Evolutionary conservation across 2,888 invertebrate species (phyloP).

Genomic region (Allygus modestus): DNA sequence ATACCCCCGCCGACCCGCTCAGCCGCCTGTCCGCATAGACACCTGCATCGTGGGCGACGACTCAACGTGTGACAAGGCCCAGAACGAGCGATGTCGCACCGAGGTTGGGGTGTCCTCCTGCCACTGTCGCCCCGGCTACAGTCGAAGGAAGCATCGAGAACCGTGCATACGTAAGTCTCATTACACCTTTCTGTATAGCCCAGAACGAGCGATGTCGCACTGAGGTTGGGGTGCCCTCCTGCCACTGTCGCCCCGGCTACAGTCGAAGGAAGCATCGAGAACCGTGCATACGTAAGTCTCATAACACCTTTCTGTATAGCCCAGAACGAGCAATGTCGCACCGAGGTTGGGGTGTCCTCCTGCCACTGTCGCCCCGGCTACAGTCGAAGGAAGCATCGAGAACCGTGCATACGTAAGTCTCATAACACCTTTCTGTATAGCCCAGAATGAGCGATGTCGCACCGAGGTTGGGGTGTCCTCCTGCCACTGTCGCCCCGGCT

Average conservation of each 20-base stretch:
- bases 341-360: conserved; percentile 91
- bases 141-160: conserved; percentile 83
- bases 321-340: conserved; percentile 92
- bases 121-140: conserved; percentile 87
- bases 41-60: conserved; percentile 97
- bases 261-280: conserved; percentile 83
- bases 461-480: conserved; percentile 92
- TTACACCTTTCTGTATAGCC: too few relatives aligned
- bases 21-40: conserved; percentile 89
- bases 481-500: conserved; percentile 90
- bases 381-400: conserved; percentile 82
- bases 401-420: conserved; percentile 82
- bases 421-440: too few relatives aligned
- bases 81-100: conserved; percentile 92
- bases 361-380: conserved; percentile 90
- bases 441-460: conserved; percentile 91
- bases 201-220: conserved; percentile 93
- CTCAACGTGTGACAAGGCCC: conserved; percentile 91
- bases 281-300: conserved; percentile 80
- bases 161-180: conserved; percentile 80
- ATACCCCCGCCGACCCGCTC: conserved; percentile 79
- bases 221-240: conserved; percentile 91
- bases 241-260: conserved; percentile 89
- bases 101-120: conserved; percentile 93
- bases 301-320: too few relatives aligned